A percentile compares a stretch with the other conserved stretches of the same genome.
phyloP scores from a whole-genome alignment of 2,113 vertebrate species.

The Aphyosemion australe region DNA sequence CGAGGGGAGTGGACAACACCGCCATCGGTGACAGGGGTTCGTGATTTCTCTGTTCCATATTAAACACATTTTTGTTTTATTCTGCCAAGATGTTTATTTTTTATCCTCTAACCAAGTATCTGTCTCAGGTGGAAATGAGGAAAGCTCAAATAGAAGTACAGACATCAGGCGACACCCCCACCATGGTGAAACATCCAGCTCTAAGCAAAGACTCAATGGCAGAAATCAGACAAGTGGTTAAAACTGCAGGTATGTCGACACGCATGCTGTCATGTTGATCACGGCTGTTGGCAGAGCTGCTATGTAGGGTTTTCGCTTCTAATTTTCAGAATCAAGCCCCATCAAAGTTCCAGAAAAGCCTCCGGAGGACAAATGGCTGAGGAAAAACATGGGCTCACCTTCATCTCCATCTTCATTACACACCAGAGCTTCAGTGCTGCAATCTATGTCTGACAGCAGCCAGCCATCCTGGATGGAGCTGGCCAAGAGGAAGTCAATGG shows the following conservation, averaged over 20 bases:
- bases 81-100: not conserved
- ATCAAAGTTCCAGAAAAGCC: conserved; percentile 41
- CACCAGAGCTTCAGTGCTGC: conserved; percentile 54
- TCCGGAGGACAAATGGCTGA: conserved; percentile 73
- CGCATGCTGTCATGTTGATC: not conserved
- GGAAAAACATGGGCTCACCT: conserved; percentile 61
- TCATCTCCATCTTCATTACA: conserved; percentile 49
- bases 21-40: conserved; percentile 64
- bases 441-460: conserved; percentile 64
- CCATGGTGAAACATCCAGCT: not conserved
- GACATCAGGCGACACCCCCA: conserved; percentile 34
- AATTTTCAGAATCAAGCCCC: conserved; percentile 62
- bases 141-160: conserved; percentile 43
- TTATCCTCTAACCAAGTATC: conserved; percentile 7
- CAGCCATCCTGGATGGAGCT: conserved; percentile 97
- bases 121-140: conserved; percentile 55
- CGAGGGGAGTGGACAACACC: conserved; percentile 41
- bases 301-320: not conserved
- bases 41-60: conserved; percentile 12
- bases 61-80: not conserved
- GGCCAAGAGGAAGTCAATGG: conserved; percentile 96
- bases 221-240: conserved; percentile 39
- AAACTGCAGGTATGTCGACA: conserved; percentile 44
- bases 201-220: conserved; percentile 32
- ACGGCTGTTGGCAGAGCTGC: not conserved